Percentiles rank a stretch among this genome's conserved stretches.
These are phyloP conservation scores for Seriola dumerili DNA, from an alignment of 2,113 vertebrate species.

Conservation along the genomic window DNA sequence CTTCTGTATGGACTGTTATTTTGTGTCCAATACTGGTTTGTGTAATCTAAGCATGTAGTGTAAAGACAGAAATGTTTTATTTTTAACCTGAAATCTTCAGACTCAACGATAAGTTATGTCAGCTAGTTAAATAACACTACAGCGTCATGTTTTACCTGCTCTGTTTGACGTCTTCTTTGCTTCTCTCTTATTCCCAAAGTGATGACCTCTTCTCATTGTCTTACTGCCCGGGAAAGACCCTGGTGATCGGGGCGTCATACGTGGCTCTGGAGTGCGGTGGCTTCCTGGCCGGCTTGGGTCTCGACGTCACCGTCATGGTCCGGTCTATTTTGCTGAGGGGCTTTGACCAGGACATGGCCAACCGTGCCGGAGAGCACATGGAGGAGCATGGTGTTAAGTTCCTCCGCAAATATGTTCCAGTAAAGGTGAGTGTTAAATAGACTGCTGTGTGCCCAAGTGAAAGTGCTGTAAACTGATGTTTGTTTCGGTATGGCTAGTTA, in stretches of 20 bases:
- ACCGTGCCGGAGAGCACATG: conserved; percentile 91
- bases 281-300: conserved; percentile 92
- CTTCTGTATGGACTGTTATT: not conserved
- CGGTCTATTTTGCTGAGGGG: conserved; percentile 95
- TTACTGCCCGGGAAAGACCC: conserved; percentile 94
- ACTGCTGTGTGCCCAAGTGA: too few relatives aligned
- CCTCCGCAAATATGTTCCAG: conserved; percentile 89
- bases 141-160: not conserved
- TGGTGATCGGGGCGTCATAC: conserved; percentile 94
- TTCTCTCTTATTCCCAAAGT: conserved; percentile 74
- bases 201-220: conserved; percentile 96
- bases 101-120: not conserved
- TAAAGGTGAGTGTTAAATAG: conserved; percentile 80
- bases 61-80: not conserved
- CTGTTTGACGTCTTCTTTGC: not conserved
- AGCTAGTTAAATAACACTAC: too few relatives aligned
- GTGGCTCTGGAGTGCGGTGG: conserved; percentile 97
- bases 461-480: too few relatives aligned
- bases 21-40: not conserved
- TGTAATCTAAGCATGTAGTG: not conserved
- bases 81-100: not conserved
- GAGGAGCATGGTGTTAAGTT: conserved; percentile 92
- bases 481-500: not conserved
- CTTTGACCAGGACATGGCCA: conserved; percentile 97
- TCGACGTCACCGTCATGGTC: conserved; percentile 96